These are phyloP conservation scores for Fragum fragum DNA, from an alignment of 2,888 invertebrate genomes.

Conservation along the genomic window DNA sequence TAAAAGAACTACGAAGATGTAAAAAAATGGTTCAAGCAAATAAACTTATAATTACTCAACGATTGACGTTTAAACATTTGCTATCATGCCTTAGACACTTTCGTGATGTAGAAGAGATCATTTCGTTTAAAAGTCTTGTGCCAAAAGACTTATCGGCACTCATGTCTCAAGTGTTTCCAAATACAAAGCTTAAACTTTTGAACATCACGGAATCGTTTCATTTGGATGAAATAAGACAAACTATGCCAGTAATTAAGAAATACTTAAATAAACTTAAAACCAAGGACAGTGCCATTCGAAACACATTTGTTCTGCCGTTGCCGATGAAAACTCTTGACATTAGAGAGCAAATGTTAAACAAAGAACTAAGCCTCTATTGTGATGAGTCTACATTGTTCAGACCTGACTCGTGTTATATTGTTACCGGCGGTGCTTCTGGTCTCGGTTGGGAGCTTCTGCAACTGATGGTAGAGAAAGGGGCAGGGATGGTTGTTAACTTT, in stretches of 20 bases:
- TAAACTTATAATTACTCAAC: too few relatives aligned
- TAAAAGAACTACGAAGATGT: too few relatives aligned
- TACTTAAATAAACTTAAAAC: neutral
- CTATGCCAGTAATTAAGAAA: neutral
- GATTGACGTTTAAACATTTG: too few relatives aligned
- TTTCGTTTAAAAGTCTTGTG: too few relatives aligned
- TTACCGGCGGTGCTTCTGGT: slow-evolving; percentile 73
- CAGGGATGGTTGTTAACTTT: slow-evolving; percentile 63
- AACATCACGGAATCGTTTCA: neutral
- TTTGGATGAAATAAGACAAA: neutral
- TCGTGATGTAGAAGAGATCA: too few relatives aligned
- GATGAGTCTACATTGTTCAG: slow-evolving; percentile 43
- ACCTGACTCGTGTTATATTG: slow-evolving; percentile 57
- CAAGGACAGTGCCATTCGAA: neutral
- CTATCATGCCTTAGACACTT: too few relatives aligned
- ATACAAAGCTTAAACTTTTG: neutral
- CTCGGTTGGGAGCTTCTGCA: slow-evolving; percentile 72
- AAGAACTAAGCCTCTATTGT: neutral
- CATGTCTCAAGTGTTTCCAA: neutral
- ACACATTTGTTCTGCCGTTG: neutral
- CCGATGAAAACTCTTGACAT: neutral
- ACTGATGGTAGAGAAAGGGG: slow-evolving; percentile 67
- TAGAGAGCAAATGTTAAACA: neutral
- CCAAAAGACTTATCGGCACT: too few relatives aligned
- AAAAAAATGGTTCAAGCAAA: too few relatives aligned